Percentiles rank a stretch among this genome's conserved stretches.
Conservation (phyloP, 2,113 vertebrate species). For the Hippocampus barbouri region DNA sequence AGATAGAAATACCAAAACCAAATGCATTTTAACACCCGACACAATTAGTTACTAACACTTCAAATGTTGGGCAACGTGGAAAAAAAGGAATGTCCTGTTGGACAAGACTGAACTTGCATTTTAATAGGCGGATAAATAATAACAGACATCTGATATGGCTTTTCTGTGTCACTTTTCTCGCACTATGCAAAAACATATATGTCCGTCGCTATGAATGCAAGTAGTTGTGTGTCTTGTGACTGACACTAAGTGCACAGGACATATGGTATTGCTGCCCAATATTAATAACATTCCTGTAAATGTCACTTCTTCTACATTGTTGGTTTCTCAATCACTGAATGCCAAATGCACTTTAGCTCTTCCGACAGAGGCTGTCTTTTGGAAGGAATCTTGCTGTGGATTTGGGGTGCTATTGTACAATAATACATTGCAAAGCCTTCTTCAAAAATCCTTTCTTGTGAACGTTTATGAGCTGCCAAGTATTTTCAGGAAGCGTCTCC, state of each 20-base stretch:
- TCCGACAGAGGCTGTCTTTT: neutral
- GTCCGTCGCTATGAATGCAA: neutral
- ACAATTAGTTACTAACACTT: no score
- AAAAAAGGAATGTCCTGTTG: no score
- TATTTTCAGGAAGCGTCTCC: neutral
- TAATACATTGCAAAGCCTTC: slow-evolving; percentile 6
- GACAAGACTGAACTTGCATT: no score
- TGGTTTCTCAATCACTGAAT: neutral
- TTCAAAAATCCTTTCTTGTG: slow-evolving; percentile 5
- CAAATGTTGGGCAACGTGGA: no score
- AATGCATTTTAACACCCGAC: no score
- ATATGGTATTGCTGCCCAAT: neutral
- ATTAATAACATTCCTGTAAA: neutral
- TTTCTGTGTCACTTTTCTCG: no score
- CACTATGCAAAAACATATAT: no score
- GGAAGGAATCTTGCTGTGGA: neutral
- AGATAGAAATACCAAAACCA: no score
- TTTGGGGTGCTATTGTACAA: slow-evolving; percentile 14
- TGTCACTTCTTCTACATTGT: neutral
- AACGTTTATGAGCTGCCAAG: neutral
- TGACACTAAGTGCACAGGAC: neutral
- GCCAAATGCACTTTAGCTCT: slow-evolving; percentile 4
- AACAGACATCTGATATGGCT: no score
- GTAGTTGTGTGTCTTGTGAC: neutral
- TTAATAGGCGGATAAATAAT: no score